Evolutionary conservation across 2,113 vertebrate species (phyloP).

Genomic region (Apodemus speciosus): DNA sequence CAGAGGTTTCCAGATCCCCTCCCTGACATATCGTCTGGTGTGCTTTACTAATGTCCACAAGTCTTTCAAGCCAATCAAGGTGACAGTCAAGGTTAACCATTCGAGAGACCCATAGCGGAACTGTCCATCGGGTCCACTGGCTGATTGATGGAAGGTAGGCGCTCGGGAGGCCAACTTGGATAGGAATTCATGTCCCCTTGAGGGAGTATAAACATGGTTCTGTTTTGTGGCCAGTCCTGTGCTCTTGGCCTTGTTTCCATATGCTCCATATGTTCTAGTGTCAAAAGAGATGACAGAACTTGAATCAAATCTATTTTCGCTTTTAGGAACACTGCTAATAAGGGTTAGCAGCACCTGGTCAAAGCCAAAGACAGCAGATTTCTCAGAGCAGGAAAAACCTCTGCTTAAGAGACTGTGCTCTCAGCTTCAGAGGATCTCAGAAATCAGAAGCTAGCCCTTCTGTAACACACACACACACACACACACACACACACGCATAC

Average conservation of each 20-base stretch:
- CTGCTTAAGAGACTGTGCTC: background rate
- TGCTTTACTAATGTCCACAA: background rate
- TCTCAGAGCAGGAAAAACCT: constrained; percentile 43
- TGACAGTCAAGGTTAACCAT: background rate
- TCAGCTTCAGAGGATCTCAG: background rate
- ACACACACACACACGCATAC: background rate
- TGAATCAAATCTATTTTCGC: constrained; percentile 55
- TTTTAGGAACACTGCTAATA: constrained; percentile 55
- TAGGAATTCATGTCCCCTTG: background rate
- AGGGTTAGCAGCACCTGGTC: background rate
- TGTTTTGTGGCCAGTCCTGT: background rate
- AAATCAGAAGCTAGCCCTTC: constrained; percentile 44
- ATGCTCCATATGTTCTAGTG: background rate
- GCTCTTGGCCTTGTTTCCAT: background rate
- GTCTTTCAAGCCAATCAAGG: background rate
- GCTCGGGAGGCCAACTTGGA: background rate
- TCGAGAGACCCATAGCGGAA: background rate
- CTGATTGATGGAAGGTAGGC: background rate
- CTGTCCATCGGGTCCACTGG: background rate
- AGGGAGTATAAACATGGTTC: background rate
- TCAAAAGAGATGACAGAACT: constrained; percentile 47
- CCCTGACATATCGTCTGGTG: background rate
- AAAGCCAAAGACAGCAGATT: constrained; percentile 34
- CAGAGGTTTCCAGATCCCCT: accelerated
- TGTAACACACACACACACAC: background rate